Conservation (phyloP, 2,888 invertebrate genomes). For the Pantelozetes paolii region DNA sequence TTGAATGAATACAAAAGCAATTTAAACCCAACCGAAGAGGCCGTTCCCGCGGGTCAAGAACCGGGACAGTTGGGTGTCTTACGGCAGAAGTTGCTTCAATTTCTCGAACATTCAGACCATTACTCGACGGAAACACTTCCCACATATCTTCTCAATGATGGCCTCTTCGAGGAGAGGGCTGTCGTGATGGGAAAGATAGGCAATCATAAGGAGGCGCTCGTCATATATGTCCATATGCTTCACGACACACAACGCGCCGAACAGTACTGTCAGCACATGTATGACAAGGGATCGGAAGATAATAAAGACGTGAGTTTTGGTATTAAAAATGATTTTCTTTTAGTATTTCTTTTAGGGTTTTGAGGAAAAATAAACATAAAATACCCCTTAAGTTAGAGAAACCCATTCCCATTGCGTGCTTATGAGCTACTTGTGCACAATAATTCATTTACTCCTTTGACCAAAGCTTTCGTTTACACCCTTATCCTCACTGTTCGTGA, state of each 20-base stretch:
- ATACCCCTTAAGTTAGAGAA: too few relatives aligned
- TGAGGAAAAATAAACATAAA: too few relatives aligned
- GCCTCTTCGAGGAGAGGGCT: slow-evolving; percentile 84
- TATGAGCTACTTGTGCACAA: too few relatives aligned
- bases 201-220: slow-evolving; percentile 83
- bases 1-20: slow-evolving; percentile 53
- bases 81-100: slow-evolving; percentile 65
- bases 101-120: slow-evolving; percentile 71
- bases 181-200: slow-evolving; percentile 86
- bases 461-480: too few relatives aligned
- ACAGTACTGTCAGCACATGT: slow-evolving; percentile 55
- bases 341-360: too few relatives aligned
- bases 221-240: slow-evolving; percentile 83
- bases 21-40: slow-evolving; percentile 47
- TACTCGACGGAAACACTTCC: slow-evolving; percentile 83
- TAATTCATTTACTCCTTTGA: too few relatives aligned
- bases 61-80: slow-evolving; percentile 58
- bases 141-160: slow-evolving; percentile 75
- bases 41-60: slow-evolving; percentile 52
- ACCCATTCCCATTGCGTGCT: too few relatives aligned
- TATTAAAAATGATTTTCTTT: too few relatives aligned
- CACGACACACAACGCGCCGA: slow-evolving; percentile 76
- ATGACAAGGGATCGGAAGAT: slow-evolving; percentile 44
- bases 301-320: slow-evolving; percentile 43
- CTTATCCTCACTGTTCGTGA: too few relatives aligned